These are phyloP conservation scores for Adelges cooleyi DNA, from an alignment of 1,140 invertebrate species.

Conservation along the genomic window DNA sequence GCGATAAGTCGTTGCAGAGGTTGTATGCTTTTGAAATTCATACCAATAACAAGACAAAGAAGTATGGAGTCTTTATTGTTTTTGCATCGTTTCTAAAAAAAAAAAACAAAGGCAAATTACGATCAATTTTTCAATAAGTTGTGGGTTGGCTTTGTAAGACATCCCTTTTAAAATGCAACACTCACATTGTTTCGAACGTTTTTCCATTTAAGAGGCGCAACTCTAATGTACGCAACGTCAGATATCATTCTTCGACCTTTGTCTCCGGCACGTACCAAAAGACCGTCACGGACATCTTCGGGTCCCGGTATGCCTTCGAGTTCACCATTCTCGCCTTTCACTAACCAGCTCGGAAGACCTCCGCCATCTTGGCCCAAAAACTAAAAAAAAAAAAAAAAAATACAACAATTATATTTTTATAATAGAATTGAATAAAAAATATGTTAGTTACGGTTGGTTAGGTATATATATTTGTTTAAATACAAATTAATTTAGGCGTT, in stretches of 20 bases:
- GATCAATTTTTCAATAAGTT: no score
- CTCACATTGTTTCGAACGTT: conserved; percentile 25
- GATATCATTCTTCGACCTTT: conserved; percentile 1
- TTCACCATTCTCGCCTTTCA: background rate
- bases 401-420: no score
- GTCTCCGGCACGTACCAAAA: conserved; percentile 5
- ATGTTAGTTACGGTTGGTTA: no score
- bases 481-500: no score
- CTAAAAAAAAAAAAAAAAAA: background rate
- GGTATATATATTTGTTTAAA: no score
- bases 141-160: no score
- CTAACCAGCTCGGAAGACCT: conserved; percentile 24
- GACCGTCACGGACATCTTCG: conserved; percentile 34
- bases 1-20: conserved; percentile 41
- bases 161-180: no score
- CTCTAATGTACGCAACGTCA: conserved; percentile 24
- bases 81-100: conserved; percentile 39
- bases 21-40: conserved; percentile 41
- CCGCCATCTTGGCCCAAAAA: conserved; percentile 15
- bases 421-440: no score
- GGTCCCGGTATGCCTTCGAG: conserved; percentile 5
- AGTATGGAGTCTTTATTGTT: conserved; percentile 39
- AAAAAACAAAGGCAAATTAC: no score
- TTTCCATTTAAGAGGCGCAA: conserved; percentile 22
- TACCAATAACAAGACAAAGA: conserved; percentile 42